Percentiles rank a stretch among this genome's conserved stretches.
These are phyloP conservation scores for Tachycineta bicolor DNA, from an alignment of 2,113 vertebrate genomes.

Conservation along the genomic window DNA sequence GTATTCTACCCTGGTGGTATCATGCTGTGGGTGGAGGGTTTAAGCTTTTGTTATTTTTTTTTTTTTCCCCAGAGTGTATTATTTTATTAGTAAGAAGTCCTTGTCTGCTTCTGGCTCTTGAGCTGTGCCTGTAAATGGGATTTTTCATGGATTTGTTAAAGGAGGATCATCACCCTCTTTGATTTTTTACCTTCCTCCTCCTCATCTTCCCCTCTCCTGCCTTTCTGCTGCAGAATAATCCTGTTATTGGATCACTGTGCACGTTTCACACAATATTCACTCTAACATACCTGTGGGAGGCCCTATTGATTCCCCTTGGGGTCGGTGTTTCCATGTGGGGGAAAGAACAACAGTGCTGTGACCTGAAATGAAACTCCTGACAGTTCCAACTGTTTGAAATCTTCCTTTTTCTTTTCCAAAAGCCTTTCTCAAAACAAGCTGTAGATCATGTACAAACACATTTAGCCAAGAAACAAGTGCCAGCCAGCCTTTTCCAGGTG, in stretches of 20 bases:
- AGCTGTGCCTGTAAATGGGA: not conserved
- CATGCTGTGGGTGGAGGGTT: not conserved
- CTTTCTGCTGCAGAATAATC: not conserved
- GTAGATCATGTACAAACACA: constrained; percentile 96
- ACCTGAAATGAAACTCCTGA: not conserved
- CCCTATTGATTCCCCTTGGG: not conserved
- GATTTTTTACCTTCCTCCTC: not conserved
- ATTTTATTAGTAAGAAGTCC: not conserved
- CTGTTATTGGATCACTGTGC: not conserved
- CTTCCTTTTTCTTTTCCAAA: constrained; percentile 44
- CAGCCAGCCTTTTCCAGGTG: constrained; percentile 94
- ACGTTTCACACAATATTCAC: not conserved
- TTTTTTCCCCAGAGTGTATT: not conserved
- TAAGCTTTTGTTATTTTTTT: not conserved
- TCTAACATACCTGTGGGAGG: not conserved
- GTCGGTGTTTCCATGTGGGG: accelerated
- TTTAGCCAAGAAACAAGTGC: constrained; percentile 91
- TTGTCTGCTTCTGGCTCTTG: not conserved
- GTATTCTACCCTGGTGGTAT: accelerated
- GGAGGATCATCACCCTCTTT: not conserved
- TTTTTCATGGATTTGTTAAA: not conserved
- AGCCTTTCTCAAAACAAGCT: constrained; percentile 95
- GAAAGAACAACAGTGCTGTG: not conserved
- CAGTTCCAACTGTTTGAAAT: not conserved
- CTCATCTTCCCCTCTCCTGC: not conserved